Evolutionary conservation across 2,113 vertebrate species (phyloP).

Genomic region (Poicephalus meyeri): DNA sequence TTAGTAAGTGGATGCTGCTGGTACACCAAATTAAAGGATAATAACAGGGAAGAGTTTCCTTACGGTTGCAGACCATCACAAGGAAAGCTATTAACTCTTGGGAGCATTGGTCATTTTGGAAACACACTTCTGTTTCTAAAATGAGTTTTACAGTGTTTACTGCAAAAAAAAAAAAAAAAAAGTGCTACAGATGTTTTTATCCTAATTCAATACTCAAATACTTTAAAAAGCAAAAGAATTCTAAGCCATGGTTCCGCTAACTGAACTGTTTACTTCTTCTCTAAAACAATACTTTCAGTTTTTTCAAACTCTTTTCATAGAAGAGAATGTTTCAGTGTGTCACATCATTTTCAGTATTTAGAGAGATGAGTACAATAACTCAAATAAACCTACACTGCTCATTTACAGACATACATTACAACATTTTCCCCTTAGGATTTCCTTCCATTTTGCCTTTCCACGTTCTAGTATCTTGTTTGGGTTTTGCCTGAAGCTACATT

Average conservation of each 20-base stretch:
- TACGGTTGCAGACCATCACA: background rate
- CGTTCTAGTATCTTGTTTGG: background rate
- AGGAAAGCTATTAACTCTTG: background rate
- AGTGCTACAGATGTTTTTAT: background rate
- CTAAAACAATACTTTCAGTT: background rate
- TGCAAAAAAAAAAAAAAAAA: background rate
- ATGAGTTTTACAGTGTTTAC: background rate
- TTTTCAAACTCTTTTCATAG: constrained; percentile 1
- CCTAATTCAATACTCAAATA: background rate
- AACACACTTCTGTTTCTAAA: background rate
- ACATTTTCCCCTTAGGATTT: background rate
- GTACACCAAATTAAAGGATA: background rate
- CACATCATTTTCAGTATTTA: background rate
- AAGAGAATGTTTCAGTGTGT: background rate
- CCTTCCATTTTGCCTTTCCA: background rate
- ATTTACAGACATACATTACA: background rate
- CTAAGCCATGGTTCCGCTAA: background rate
- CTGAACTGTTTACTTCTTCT: background rate
- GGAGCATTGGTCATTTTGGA: background rate
- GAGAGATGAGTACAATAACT: background rate
- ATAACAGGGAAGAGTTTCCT: background rate
- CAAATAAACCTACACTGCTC: background rate
- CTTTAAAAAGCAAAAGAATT: background rate
- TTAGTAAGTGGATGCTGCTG: background rate
- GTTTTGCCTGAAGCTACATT: background rate